Conservation (phyloP, 2,888 invertebrate genomes). For the Tuberolachnus salignus region DNA sequence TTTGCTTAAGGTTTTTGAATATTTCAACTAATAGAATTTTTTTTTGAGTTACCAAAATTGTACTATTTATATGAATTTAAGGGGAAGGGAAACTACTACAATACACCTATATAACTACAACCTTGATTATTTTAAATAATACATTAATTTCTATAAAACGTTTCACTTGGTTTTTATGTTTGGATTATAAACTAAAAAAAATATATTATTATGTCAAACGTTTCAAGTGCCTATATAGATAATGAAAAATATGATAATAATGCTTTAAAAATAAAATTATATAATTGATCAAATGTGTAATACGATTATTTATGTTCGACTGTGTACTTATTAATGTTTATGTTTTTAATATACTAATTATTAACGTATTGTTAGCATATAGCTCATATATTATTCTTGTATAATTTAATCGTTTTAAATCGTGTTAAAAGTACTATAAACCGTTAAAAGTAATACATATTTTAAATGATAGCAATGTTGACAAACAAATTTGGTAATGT, state of each 20-base stretch:
- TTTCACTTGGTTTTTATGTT: neutral
- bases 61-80: neutral
- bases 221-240: too few relatives aligned
- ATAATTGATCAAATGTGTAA: too few relatives aligned
- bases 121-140: neutral
- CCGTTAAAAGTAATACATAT: conserved; percentile 24
- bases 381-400: neutral
- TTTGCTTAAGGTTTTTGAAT: neutral
- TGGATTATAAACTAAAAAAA: neutral
- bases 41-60: neutral
- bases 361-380: too few relatives aligned
- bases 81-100: too few relatives aligned
- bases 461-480: conserved; percentile 25
- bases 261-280: too few relatives aligned
- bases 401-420: neutral
- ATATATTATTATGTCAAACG: neutral
- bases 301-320: too few relatives aligned
- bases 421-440: too few relatives aligned
- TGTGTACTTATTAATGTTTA: too few relatives aligned
- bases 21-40: neutral
- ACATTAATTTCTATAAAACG: neutral
- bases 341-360: neutral
- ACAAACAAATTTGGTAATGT: conserved; percentile 28
- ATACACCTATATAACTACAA: neutral
- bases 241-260: too few relatives aligned